Percentiles rank a stretch among this genome's conserved stretches.
Conservation (phyloP, 2,797 vertebrate species). For the Sciurus vulgaris region DNA sequence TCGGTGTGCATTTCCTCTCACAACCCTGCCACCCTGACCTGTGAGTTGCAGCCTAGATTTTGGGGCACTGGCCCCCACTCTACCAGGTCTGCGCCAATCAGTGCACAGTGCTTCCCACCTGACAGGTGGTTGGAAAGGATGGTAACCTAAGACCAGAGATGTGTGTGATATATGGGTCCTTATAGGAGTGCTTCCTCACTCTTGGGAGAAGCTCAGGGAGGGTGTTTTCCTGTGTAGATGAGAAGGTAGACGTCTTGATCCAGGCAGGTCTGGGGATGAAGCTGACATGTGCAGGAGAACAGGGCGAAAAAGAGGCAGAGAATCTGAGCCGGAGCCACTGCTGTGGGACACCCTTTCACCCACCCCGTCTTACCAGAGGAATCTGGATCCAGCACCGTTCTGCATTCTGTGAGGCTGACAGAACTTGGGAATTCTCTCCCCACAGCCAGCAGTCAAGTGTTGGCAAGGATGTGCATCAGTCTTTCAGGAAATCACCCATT, state of each 20-base stretch:
- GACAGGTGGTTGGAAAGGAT: neutral
- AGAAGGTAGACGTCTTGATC: neutral
- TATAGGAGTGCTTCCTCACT: neutral
- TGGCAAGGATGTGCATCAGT: neutral
- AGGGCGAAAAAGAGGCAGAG: neutral
- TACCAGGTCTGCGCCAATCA: neutral
- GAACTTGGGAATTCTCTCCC: neutral
- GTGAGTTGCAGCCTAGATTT: neutral
- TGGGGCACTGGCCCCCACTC: neutral
- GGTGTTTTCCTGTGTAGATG: neutral
- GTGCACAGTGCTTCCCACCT: rapidly evolving
- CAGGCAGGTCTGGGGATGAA: neutral
- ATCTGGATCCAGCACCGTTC: neutral
- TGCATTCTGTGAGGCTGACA: neutral
- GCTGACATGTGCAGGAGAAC: neutral
- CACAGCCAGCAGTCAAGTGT: neutral
- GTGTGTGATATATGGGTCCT: neutral
- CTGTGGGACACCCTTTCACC: no score
- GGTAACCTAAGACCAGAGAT: neutral
- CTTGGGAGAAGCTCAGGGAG: neutral
- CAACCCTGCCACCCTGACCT: neutral
- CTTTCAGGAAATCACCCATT: neutral
- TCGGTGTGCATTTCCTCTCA: neutral
- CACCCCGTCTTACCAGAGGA: neutral
- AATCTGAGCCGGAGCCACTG: neutral